A percentile compares a stretch with the other conserved stretches of the same genome.
These are phyloP conservation scores for Drosophila flavopinicola DNA, from an alignment of 2,888 invertebrate genomes.

Conservation along the genomic window DNA sequence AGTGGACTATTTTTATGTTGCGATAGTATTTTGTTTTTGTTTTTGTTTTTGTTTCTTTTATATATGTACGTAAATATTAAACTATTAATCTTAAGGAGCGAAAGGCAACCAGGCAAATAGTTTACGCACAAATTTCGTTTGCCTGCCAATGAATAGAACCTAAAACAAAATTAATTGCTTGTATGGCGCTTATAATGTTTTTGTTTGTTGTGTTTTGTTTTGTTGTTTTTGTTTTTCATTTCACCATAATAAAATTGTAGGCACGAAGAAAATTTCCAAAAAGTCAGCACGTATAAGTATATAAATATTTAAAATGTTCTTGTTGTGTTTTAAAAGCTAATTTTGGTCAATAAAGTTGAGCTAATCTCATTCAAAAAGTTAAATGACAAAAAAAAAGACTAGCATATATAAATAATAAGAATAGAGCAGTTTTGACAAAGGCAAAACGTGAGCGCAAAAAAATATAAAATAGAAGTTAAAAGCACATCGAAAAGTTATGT, in stretches of 20 bases:
- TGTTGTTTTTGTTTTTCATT: constrained; percentile 1
- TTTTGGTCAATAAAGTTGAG: constrained; percentile 58
- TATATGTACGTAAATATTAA: constrained; percentile 5
- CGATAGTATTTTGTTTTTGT: neutral
- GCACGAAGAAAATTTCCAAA: constrained; percentile 18
- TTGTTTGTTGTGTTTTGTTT: constrained; percentile 5
- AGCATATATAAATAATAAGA: constrained; percentile 29
- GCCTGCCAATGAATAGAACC: constrained; percentile 16
- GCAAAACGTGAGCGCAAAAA: constrained; percentile 36
- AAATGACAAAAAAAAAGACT: constrained; percentile 29
- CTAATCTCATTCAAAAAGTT: constrained; percentile 51
- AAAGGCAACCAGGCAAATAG: constrained; percentile 46
- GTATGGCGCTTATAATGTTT: constrained; percentile 4
- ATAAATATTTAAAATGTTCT: constrained; percentile 56
- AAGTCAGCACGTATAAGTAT: constrained; percentile 29
- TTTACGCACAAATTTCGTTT: constrained; percentile 23
- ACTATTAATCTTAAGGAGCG: constrained; percentile 23
- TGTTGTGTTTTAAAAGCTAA: constrained; percentile 50
- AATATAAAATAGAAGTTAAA: constrained; percentile 26
- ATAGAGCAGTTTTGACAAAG: constrained; percentile 12
- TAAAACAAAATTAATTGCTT: constrained; percentile 15
- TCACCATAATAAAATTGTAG: constrained; percentile 10
- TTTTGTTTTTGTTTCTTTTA: neutral
- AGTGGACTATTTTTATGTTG: constrained; percentile 30
- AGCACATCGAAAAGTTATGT: constrained; percentile 59